A percentile compares a stretch with the other conserved stretches of the same genome.
Conservation (phyloP, 2,797 vertebrate genomes). For the Hippoglossus hippoglossus region DNA sequence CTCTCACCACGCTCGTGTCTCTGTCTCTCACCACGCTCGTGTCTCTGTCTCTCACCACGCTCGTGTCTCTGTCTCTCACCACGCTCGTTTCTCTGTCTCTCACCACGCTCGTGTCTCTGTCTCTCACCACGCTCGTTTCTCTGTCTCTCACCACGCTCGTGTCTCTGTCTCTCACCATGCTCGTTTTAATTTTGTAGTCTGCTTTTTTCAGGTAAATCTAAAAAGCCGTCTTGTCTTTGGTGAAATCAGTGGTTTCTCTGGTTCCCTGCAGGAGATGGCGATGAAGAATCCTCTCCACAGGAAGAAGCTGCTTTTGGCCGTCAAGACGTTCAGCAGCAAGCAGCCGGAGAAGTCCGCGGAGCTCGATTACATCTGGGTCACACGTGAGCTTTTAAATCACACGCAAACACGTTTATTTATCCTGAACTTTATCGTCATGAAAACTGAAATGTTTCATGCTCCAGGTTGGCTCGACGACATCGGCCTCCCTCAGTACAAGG, state of each 20-base stretch:
- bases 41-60: too few relatives aligned
- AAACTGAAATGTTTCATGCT: slow-evolving; percentile 2
- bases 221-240: too few relatives aligned
- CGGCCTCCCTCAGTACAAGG: slow-evolving; percentile 98
- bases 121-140: too few relatives aligned
- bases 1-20: too few relatives aligned
- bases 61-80: too few relatives aligned
- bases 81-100: not conserved
- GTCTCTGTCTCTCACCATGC: too few relatives aligned
- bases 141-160: too few relatives aligned
- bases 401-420: not conserved
- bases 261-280: slow-evolving; percentile 86
- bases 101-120: not conserved
- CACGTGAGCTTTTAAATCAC: slow-evolving; percentile 85
- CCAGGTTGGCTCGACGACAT: slow-evolving; percentile 97
- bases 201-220: too few relatives aligned
- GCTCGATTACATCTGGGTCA: slow-evolving; percentile 96
- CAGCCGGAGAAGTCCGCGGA: slow-evolving; percentile 90
- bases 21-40: too few relatives aligned
- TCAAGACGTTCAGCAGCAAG: slow-evolving; percentile 87
- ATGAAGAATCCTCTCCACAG: slow-evolving; percentile 95
- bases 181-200: too few relatives aligned
- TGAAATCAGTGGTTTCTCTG: not conserved
- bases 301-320: slow-evolving; percentile 94
- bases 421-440: rapidly evolving